These are phyloP conservation scores for Aphidius colemani DNA, from an alignment of 2,888 invertebrate genomes.

Conservation along the genomic window DNA sequence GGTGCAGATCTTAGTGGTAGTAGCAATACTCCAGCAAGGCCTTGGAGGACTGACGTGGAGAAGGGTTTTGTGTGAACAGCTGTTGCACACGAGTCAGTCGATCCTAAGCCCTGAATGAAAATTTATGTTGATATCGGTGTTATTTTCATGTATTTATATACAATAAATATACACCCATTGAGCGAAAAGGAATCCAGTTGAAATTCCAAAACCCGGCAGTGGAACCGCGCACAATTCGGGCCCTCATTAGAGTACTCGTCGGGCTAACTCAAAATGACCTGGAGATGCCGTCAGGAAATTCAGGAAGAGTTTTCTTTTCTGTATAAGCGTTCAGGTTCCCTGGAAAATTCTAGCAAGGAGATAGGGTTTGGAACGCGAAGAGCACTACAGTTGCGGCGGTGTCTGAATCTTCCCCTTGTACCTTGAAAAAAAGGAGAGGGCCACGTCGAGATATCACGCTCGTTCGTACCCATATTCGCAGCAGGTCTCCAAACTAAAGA, in stretches of 20 bases:
- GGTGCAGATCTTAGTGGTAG: conserved; percentile 65
- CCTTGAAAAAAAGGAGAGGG: conserved; percentile 71
- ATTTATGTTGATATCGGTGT: conserved; percentile 61
- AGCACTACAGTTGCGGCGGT: conserved; percentile 60
- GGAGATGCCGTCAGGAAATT: too few relatives aligned
- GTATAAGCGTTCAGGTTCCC: conserved; percentile 60
- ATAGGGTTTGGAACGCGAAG: conserved; percentile 63
- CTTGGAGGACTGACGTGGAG: conserved; percentile 67
- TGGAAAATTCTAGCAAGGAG: conserved; percentile 64
- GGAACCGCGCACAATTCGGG: too few relatives aligned
- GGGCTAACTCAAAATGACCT: too few relatives aligned
- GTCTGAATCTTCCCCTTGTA: conserved; percentile 49
- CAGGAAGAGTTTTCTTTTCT: too few relatives aligned
- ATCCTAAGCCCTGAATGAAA: conserved; percentile 66
- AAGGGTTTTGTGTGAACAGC: conserved; percentile 70
- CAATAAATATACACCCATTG: too few relatives aligned
- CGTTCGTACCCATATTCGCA: conserved; percentile 74
- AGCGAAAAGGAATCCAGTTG: too few relatives aligned
- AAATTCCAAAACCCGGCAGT: too few relatives aligned
- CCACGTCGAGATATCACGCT: conserved; percentile 60
- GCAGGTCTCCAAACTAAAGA: conserved; percentile 76
- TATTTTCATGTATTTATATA: too few relatives aligned
- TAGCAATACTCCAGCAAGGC: conserved; percentile 68
- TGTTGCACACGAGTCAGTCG: conserved; percentile 66
- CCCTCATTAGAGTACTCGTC: too few relatives aligned